These are phyloP conservation scores for Steinernema carpocapsae DNA, from an alignment of 2,888 invertebrate species.

Conservation along the genomic window DNA sequence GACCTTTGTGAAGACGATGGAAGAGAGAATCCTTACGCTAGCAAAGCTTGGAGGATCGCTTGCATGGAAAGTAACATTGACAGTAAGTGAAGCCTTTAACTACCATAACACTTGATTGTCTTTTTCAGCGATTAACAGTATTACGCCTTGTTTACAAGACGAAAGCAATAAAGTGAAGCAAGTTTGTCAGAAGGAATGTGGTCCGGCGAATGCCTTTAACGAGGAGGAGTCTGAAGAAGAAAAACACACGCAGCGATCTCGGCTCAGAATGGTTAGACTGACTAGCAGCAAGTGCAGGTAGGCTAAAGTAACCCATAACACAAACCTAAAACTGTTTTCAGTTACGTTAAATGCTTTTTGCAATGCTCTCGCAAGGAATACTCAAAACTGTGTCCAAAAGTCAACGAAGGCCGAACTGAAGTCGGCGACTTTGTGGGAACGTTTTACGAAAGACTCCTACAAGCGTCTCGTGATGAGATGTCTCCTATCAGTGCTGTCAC, in stretches of 20 bases:
- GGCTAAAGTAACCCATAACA: background rate
- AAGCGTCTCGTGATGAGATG: conserved; percentile 11
- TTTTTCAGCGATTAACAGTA: conserved; percentile 10
- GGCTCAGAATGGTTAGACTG: conserved; percentile 6
- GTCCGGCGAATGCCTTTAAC: conserved; percentile 8
- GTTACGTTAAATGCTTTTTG: conserved; percentile 26
- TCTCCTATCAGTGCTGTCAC: background rate
- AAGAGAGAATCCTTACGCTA: background rate
- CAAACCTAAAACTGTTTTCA: background rate
- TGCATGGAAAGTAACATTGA: conserved; percentile 27
- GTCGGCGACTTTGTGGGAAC: conserved; percentile 12
- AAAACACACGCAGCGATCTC: background rate
- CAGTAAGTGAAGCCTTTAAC: background rate
- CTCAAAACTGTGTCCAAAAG: conserved; percentile 11
- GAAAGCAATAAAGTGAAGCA: conserved; percentile 27
- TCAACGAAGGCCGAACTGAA: background rate
- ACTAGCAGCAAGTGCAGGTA: conserved; percentile 25
- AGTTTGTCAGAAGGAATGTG: background rate
- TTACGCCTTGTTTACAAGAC: background rate
- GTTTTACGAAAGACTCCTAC: conserved; percentile 7
- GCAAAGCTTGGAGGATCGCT: conserved; percentile 18
- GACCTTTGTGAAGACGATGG: conserved; percentile 17
- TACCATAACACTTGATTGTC: background rate
- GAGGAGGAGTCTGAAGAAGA: conserved; percentile 16
- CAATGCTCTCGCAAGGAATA: conserved; percentile 29